Base-by-base conservation (phyloP, 2,113 vertebrate genomes). In the Prunella fulvescens region DNA sequence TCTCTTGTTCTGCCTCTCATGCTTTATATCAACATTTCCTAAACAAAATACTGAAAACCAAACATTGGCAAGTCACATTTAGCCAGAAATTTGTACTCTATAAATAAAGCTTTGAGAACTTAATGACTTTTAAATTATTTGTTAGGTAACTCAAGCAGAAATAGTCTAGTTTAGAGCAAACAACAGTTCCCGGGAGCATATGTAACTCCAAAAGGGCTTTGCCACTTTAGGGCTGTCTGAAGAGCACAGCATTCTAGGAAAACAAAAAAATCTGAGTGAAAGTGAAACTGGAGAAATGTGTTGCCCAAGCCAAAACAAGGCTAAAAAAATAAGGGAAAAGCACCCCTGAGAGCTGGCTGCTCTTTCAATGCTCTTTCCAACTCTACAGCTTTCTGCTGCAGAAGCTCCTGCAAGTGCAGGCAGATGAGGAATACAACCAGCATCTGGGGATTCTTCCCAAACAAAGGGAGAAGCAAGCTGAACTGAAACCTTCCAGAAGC, bases 51-150 rank as follows among this genome's bases (percentile, higher is more conserved):
- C 3, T 50, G 54, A 10, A 88, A 92, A 67, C 0, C 48, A 78
- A 86, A 87, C 31, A 70, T 6, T 42, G 40, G 70, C 53, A 42
- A 9, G 35, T 31, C 60, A 33, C 18, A 44, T 20, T 58, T 45
- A 65, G n/a, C 8, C 58, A 88, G 67, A 83, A 92, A 37, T 61
- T 24, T 66, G 47, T 48, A 42, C 83, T 90, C 42, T 57, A 22
- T 56, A 70, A 91, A 94, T 74, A 91, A 90, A 79, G n/a, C 62
- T 78, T 87, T 61, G 77, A 89, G 57, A 50, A 81, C 26, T 31
- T 76, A 39, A 83, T 12, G 42, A 58, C 45, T 73, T 82, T 73
- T 48, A 40, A 66, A 80, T 57, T 57, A 37, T 80, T 82, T 93
- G 54, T 86, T 90, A 70, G 54, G 33, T 40, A 69, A 81, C 72